These are phyloP conservation scores for Reinhardtius hippoglossoides DNA, from an alignment of 2,113 vertebrate genomes.

Conservation along the genomic window DNA sequence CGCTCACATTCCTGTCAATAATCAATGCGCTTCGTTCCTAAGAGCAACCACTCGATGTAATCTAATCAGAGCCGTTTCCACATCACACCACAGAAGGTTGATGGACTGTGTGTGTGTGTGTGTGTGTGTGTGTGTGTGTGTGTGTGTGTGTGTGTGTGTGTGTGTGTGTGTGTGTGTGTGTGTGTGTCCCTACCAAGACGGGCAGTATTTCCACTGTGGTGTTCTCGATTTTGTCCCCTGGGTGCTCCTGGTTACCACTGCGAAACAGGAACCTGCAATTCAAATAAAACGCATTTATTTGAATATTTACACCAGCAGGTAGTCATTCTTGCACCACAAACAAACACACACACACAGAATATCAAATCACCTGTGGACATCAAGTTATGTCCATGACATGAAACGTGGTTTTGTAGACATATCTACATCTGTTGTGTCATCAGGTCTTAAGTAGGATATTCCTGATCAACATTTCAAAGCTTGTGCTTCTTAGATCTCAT, in stretches of 20 bases:
- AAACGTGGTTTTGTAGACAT: neutral
- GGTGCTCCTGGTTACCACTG: constrained; percentile 96
- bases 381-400: neutral
- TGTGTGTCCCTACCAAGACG: constrained; percentile 84
- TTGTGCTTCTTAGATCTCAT: constrained; percentile 6
- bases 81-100: constrained; percentile 41
- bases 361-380: neutral
- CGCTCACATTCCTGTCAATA: constrained; percentile 59
- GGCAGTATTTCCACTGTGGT: constrained; percentile 95
- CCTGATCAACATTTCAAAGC: constrained; percentile 1
- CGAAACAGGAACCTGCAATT: constrained; percentile 93
- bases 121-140: too few species aligned
- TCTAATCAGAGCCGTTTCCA: constrained; percentile 55
- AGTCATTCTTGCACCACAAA: neutral
- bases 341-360: neutral
- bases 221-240: constrained; percentile 93
- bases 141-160: neutral
- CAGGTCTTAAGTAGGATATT: neutral
- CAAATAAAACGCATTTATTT: constrained; percentile 30
- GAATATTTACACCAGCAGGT: constrained; percentile 11
- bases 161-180: neutral
- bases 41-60: constrained; percentile 49
- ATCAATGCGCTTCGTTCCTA: constrained; percentile 56
- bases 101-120: constrained; percentile 4
- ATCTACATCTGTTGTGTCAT: neutral